These are phyloP conservation scores for Pithecia hirsuta DNA, from an alignment of 2,797 vertebrate species.

Conservation along the genomic window DNA sequence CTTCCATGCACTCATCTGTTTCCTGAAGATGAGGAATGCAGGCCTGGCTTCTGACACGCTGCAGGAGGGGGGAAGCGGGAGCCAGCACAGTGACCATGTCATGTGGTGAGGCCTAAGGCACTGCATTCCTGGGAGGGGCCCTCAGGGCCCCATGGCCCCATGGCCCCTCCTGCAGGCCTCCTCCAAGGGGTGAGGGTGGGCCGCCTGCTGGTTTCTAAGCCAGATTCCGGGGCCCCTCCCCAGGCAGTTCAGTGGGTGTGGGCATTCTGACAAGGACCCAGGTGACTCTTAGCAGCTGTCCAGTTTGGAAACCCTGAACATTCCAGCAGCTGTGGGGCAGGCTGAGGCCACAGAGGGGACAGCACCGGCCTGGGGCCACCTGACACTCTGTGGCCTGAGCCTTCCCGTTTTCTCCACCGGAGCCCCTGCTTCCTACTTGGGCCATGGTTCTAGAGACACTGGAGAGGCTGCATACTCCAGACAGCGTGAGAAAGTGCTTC, in stretches of 20 bases:
- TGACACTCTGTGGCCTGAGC: neutral
- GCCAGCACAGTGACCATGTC: neutral
- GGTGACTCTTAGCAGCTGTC: neutral
- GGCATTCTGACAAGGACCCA: neutral
- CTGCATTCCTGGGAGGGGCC: neutral
- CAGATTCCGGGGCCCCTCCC: neutral
- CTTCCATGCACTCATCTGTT: neutral
- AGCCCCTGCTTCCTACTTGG: neutral
- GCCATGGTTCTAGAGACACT: rapidly evolving
- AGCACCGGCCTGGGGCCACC: neutral
- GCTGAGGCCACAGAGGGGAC: neutral
- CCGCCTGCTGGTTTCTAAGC: neutral
- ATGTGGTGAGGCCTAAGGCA: rapidly evolving
- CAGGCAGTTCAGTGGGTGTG: neutral
- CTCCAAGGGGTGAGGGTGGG: neutral
- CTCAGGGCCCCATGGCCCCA: neutral
- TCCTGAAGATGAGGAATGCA: neutral
- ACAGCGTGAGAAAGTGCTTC: rapidly evolving
- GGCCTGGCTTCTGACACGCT: neutral
- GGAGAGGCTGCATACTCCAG: neutral
- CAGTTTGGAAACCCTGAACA: neutral
- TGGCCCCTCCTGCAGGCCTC: neutral
- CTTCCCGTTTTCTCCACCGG: neutral
- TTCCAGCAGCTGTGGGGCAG: neutral
- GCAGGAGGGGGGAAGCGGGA: neutral